Conservation (phyloP, 2,888 invertebrate genomes). For the Steinernema scapterisci region DNA sequence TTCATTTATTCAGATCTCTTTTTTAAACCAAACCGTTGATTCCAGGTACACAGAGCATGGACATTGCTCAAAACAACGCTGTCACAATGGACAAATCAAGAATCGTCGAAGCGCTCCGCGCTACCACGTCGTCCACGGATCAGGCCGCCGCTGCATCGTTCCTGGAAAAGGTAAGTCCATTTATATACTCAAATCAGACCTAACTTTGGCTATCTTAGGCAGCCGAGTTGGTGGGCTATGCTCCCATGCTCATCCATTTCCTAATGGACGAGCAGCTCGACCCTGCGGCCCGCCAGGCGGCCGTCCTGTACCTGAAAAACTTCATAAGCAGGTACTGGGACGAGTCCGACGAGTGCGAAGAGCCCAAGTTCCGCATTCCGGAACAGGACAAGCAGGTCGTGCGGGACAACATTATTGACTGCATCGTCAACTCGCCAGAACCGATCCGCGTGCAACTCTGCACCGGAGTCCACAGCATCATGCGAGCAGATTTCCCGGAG, state of each 20-base stretch:
- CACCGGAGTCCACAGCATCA: constrained; percentile 87
- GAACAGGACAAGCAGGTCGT: constrained; percentile 94
- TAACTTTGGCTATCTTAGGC: constrained; percentile 72
- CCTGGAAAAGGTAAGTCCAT: constrained; percentile 47
- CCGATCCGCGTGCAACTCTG: constrained; percentile 85
- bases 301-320: constrained; percentile 95
- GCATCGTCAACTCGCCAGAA: constrained; percentile 88
- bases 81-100: constrained; percentile 35
- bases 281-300: constrained; percentile 86
- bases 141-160: constrained; percentile 44
- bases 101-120: constrained; percentile 41
- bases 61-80: constrained; percentile 4
- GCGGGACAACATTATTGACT: constrained; percentile 90
- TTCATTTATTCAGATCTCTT: background rate
- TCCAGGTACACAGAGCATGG: background rate
- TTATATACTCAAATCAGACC: constrained; percentile 37
- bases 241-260: constrained; percentile 88
- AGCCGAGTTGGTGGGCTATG: constrained; percentile 93
- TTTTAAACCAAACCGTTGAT: background rate
- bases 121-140: constrained; percentile 45
- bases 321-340: constrained; percentile 85
- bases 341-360: constrained; percentile 44
- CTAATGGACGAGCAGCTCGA: constrained; percentile 85
- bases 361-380: constrained; percentile 81
- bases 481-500: constrained; percentile 92